A percentile compares a stretch with the other conserved stretches of the same genome.
Evolutionary conservation across 1,140 invertebrate species (phyloP).

Genomic region (Cecropterus lyciades): DNA sequence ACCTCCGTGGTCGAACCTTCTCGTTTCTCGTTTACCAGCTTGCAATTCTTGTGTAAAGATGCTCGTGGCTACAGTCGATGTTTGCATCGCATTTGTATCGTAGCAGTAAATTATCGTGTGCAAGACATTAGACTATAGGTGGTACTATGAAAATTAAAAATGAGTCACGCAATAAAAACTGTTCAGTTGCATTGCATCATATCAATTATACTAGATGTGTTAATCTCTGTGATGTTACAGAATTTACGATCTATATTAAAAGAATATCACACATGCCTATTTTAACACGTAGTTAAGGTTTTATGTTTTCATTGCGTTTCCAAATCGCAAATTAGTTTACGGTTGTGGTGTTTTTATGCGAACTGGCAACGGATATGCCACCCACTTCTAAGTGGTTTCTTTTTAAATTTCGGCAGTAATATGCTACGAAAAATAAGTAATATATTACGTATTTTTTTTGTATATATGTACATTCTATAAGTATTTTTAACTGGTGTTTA

Average conservation of each 20-base stretch:
- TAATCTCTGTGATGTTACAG: background rate
- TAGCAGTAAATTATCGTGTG: background rate
- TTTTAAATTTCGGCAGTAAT: too few relatives aligned
- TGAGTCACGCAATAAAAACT: constrained; percentile 11
- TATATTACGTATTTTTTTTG: too few relatives aligned
- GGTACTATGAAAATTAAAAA: constrained; percentile 3
- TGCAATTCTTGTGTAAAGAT: too few relatives aligned
- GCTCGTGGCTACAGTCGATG: background rate
- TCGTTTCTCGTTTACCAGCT: too few relatives aligned
- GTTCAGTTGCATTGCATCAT: constrained; percentile 4
- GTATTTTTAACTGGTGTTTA: too few relatives aligned
- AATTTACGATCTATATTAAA: constrained; percentile 9
- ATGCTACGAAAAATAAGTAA: too few relatives aligned
- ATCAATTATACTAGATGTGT: constrained; percentile 10
- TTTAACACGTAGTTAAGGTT: background rate
- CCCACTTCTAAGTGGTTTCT: too few relatives aligned
- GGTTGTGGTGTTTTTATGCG: too few relatives aligned
- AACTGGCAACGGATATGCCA: too few relatives aligned
- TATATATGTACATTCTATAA: too few relatives aligned
- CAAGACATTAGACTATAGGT: background rate
- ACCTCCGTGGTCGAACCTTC: too few relatives aligned
- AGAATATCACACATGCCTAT: background rate
- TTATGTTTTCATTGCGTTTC: background rate
- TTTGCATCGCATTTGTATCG: constrained; percentile 2
- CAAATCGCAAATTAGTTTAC: background rate